Conservation (phyloP, 2,888 invertebrate species). For the Cryptocheilus praepositus region DNA sequence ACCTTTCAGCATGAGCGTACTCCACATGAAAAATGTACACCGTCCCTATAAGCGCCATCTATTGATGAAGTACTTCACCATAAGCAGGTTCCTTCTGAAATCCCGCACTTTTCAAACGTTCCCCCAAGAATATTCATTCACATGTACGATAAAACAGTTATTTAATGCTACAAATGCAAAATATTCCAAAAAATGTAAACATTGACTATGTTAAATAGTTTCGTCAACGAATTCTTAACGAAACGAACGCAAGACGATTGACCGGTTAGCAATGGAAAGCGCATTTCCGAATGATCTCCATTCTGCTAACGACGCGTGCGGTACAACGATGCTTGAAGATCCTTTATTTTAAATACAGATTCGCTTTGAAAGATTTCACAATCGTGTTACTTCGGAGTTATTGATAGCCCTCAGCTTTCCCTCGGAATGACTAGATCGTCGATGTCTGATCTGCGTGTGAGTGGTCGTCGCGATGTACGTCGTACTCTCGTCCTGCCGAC, state of each 20-base stretch:
- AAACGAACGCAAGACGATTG: too few relatives aligned
- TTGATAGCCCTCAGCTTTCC: conserved; percentile 64
- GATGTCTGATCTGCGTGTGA: conserved; percentile 63
- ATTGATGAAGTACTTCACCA: too few relatives aligned
- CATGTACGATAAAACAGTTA: too few relatives aligned
- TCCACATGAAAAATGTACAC: too few relatives aligned
- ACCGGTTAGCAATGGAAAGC: not conserved
- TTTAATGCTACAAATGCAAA: too few relatives aligned
- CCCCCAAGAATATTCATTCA: too few relatives aligned
- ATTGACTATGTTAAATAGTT: not conserved
- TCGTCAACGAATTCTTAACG: too few relatives aligned
- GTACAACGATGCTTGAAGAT: conserved; percentile 6
- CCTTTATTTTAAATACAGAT: conserved; percentile 17
- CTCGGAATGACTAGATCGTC: conserved; percentile 71
- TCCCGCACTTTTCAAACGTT: too few relatives aligned
- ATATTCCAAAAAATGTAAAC: not conserved
- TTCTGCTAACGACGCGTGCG: not conserved
- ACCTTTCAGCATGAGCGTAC: too few relatives aligned
- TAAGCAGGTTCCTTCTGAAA: too few relatives aligned
- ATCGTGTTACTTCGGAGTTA: conserved; percentile 65
- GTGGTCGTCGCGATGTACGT: conserved; percentile 43
- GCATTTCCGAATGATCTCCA: not conserved
- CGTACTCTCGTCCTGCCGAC: conserved; percentile 57
- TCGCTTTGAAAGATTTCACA: conserved; percentile 53
- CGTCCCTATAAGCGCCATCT: too few relatives aligned